Conservation (phyloP, 2,797 vertebrate genomes). For the Alouatta caraya region DNA sequence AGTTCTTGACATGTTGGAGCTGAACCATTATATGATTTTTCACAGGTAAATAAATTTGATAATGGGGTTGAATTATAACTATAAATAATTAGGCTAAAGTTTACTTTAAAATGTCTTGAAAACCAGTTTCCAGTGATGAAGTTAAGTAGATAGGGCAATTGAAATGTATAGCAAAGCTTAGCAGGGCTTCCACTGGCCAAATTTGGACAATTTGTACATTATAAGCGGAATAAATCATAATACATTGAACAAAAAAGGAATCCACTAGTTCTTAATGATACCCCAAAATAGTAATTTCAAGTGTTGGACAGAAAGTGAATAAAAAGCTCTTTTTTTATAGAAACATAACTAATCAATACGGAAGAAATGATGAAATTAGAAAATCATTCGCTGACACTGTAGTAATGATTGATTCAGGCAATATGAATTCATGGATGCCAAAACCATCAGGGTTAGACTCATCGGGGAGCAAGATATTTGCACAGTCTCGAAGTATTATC, state of each 20-base stretch:
- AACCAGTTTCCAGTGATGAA: neutral
- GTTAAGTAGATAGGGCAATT: neutral
- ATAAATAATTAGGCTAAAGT: neutral
- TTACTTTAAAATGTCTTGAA: constrained; percentile 1
- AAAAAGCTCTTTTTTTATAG: neutral
- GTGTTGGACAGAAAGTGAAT: neutral
- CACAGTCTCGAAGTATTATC: neutral
- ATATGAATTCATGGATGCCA: neutral
- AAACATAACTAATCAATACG: neutral
- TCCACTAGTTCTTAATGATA: neutral
- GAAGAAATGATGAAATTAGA: constrained; percentile 14
- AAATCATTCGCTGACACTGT: neutral
- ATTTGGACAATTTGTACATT: neutral
- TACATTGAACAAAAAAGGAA: neutral
- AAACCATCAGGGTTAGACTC: neutral
- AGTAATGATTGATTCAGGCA: neutral
- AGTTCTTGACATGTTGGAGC: neutral
- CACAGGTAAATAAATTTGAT: constrained; percentile 7
- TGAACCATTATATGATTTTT: neutral
- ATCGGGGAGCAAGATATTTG: neutral
- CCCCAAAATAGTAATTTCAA: neutral
- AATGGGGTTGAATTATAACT: neutral
- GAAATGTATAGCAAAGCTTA: neutral
- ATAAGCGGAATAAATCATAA: neutral
- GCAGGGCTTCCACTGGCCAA: neutral